A percentile compares a stretch with the other conserved stretches of the same genome.
phyloP scores from a whole-genome alignment of 2,888 invertebrate species.

The Atrina japonica region DNA sequence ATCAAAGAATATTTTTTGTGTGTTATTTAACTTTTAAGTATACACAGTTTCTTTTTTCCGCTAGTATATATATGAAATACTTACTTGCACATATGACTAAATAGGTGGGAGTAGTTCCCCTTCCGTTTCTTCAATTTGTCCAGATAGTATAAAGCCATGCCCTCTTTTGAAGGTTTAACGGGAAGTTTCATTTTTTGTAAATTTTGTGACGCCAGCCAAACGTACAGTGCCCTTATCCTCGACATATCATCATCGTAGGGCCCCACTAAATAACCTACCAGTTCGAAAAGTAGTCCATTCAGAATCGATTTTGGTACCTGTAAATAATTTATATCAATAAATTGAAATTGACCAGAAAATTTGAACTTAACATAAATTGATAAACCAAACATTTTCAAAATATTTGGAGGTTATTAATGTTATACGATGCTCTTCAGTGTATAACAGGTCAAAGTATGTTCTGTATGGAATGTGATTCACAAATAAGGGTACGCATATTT shows the following conservation, averaged over 20 bases:
- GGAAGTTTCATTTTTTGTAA: constrained; percentile 59
- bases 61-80: constrained; percentile 29
- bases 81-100: constrained; percentile 69
- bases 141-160: constrained; percentile 68
- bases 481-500: no score
- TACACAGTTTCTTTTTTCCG: no score
- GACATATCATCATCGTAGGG: constrained; percentile 55
- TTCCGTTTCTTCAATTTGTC: constrained; percentile 69
- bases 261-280: constrained; percentile 57
- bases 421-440: no score
- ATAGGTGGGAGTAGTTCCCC: constrained; percentile 73
- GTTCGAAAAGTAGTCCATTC: constrained; percentile 48
- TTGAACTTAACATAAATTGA: no score
- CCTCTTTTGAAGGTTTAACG: constrained; percentile 58
- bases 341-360: no score
- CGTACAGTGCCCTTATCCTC: constrained; percentile 69
- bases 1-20: no score
- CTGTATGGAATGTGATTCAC: not conserved
- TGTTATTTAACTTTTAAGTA: no score
- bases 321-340: no score
- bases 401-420: no score
- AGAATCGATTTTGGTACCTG: constrained; percentile 50
- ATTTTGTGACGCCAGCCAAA: constrained; percentile 71
- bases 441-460: no score
- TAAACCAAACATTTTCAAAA: no score